These are phyloP conservation scores for Chondrilla cf. caribensis DNA, from an alignment of 37 sponge, comb jelly and placozoan genomes.

Conservation along the genomic window DNA sequence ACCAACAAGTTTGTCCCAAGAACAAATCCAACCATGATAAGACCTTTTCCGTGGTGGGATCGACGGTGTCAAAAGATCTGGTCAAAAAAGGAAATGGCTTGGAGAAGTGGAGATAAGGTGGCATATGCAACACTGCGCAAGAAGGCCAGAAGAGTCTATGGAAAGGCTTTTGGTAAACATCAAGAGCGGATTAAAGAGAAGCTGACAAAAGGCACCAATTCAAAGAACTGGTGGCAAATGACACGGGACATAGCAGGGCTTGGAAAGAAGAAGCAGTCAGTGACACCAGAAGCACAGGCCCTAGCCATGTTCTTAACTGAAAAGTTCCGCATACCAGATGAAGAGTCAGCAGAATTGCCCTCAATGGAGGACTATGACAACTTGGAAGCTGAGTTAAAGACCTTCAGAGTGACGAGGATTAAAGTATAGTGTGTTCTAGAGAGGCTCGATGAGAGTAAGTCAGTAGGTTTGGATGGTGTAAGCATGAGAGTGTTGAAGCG, in stretches of 20 bases:
- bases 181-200: constrained; percentile 15
- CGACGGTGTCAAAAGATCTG: background rate
- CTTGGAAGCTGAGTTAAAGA: background rate
- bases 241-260: constrained; percentile 13
- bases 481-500: constrained; percentile 10
- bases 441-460: constrained; percentile 12
- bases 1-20: constrained; percentile 28
- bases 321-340: constrained; percentile 12
- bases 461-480: constrained; percentile 11
- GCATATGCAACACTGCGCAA: constrained; percentile 11
- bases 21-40: background rate
- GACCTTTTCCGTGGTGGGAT: constrained; percentile 15
- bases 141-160: constrained; percentile 1
- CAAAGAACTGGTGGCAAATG: constrained; percentile 20
- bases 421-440: background rate
- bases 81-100: background rate
- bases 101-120: constrained; percentile 4
- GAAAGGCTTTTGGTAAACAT: background rate
- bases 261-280: background rate
- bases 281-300: background rate
- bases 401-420: constrained; percentile 16
- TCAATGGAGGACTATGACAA: background rate
- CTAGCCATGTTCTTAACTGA: constrained; percentile 18
- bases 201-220: constrained; percentile 24
- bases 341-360: constrained; percentile 13